A percentile compares a stretch with the other conserved stretches of the same genome.
These are phyloP conservation scores for Chelon labrosus DNA, from an alignment of 2,797 vertebrate genomes.

Conservation along the genomic window DNA sequence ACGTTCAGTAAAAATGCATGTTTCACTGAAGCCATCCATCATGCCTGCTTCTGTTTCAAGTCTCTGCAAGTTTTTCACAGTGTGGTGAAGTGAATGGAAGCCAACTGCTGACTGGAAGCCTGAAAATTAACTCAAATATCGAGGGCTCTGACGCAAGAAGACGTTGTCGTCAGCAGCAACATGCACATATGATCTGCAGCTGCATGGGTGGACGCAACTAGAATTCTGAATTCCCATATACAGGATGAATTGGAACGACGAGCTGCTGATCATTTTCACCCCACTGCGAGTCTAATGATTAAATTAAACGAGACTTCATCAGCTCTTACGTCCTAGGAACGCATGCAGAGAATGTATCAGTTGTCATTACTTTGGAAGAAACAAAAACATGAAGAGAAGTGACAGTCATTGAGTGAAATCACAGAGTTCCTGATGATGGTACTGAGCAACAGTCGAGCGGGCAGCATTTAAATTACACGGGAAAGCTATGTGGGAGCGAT, in stretches of 20 bases:
- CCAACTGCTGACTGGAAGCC: too few species aligned
- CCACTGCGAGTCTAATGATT: background rate
- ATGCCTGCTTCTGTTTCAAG: too few species aligned
- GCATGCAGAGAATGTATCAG: background rate
- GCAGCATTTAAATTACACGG: background rate
- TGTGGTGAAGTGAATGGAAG: background rate
- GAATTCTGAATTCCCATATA: background rate
- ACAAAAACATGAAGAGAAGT: too few species aligned
- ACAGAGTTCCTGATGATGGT: too few species aligned
- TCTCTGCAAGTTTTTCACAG: background rate
- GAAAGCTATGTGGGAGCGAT: background rate
- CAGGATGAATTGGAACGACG: background rate
- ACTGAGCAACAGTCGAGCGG: background rate
- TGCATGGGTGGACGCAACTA: background rate
- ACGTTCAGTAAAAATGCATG: too few species aligned
- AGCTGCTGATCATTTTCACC: background rate
- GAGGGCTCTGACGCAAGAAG: background rate
- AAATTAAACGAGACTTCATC: background rate
- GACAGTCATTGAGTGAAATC: too few species aligned
- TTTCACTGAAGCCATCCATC: too few species aligned
- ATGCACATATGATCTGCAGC: background rate
- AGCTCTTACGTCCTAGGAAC: background rate
- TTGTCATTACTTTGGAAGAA: background rate
- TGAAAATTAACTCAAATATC: too few species aligned
- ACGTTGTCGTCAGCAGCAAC: background rate